Evolutionary conservation across 1,140 invertebrate species (phyloP).

Genomic region (Plutomurus gul): DNA sequence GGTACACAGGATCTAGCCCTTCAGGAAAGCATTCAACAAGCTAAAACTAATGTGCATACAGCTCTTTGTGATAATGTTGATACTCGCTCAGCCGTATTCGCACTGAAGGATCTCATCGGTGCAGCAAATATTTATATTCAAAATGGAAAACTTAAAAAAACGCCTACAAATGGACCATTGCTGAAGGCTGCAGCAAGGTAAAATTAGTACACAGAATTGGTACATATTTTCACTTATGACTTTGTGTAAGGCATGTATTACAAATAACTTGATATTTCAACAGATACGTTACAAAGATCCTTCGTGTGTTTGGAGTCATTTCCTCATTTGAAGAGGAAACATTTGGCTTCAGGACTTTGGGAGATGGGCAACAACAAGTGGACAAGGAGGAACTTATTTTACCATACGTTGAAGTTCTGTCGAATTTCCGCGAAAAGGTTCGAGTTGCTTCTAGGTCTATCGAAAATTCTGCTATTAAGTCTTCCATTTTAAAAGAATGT

Average conservation of each 20-base stretch:
- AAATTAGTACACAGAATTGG: no score
- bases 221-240: not conserved
- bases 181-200: conserved; percentile 68
- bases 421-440: conserved; percentile 83
- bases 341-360: conserved; percentile 72
- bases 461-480: conserved; percentile 66
- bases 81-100: conserved; percentile 82
- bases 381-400: conserved; percentile 76
- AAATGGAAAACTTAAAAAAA: conserved; percentile 61
- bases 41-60: conserved; percentile 75
- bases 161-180: conserved; percentile 63
- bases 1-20: conserved; percentile 66
- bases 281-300: conserved; percentile 80
- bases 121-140: conserved; percentile 84
- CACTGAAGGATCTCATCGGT: conserved; percentile 79
- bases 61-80: conserved; percentile 96
- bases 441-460: conserved; percentile 67
- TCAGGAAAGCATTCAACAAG: conserved; percentile 68
- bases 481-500: conserved; percentile 80
- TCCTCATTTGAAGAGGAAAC: conserved; percentile 63
- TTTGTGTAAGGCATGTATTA: not conserved
- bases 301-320: conserved; percentile 89
- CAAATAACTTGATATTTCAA: conserved; percentile 20
- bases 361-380: conserved; percentile 58
- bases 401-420: conserved; percentile 84